A percentile compares a stretch with the other conserved stretches of the same genome.
Evolutionary conservation across 2,797 vertebrate species (phyloP).

Genomic region (Falco rusticolus): DNA sequence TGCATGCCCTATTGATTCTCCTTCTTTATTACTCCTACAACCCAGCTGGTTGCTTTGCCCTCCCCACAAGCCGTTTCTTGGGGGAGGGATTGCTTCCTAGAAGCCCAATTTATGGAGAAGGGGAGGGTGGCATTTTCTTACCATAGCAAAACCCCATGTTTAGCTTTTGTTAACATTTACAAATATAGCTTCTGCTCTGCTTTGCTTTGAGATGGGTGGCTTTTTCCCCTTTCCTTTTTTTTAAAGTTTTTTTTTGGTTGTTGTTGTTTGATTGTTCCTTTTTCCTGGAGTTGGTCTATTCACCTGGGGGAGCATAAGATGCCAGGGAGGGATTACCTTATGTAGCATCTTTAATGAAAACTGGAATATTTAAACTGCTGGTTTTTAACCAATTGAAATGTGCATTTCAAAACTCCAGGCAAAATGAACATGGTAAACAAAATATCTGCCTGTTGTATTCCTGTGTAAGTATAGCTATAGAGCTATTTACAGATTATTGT

Average conservation of each 20-base stretch:
- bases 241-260: background rate
- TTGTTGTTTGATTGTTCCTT: background rate
- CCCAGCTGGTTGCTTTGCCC: slow-evolving; percentile 99
- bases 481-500: slow-evolving; percentile 71
- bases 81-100: slow-evolving; percentile 87
- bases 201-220: background rate
- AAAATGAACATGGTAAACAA: slow-evolving; percentile 59
- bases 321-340: background rate
- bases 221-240: background rate
- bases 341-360: slow-evolving; percentile 33
- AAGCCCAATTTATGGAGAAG: slow-evolving; percentile 88
- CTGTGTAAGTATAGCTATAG: slow-evolving; percentile 29
- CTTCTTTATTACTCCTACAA: slow-evolving; percentile 99
- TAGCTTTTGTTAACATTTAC: slow-evolving; percentile 83
- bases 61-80: slow-evolving; percentile 86
- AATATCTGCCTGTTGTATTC: slow-evolving; percentile 33
- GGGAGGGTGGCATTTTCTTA: slow-evolving; percentile 84
- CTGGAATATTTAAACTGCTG: slow-evolving; percentile 34
- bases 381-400: slow-evolving; percentile 59
- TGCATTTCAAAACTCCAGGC: slow-evolving; percentile 39
- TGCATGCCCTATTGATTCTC: slow-evolving; percentile 99
- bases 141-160: slow-evolving; percentile 79
- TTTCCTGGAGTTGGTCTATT: background rate
- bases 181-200: slow-evolving; percentile 69
- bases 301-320: background rate